These are phyloP conservation scores for Acanthopleura granulata DNA, from an alignment of 2,888 invertebrate genomes.

Conservation along the genomic window DNA sequence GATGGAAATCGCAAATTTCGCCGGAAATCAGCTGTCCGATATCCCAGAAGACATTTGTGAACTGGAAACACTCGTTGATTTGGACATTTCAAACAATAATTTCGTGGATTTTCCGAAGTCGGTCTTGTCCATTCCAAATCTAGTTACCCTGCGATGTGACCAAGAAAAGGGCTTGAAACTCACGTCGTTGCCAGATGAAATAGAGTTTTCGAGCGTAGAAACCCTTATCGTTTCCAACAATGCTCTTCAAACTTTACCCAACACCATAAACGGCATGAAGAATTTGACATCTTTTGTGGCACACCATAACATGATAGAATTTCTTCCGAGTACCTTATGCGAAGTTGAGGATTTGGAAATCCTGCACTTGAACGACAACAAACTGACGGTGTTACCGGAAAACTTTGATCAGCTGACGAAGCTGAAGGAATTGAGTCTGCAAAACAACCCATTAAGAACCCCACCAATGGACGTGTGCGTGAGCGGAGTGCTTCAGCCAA, in stretches of 20 bases:
- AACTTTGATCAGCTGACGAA: slow-evolving; percentile 54
- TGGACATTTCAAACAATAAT: slow-evolving; percentile 61
- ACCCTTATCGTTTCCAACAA: slow-evolving; percentile 59
- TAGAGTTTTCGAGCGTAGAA: slow-evolving; percentile 47
- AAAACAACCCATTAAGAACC: slow-evolving; percentile 61
- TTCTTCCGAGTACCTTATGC: slow-evolving; percentile 50
- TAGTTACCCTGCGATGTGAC: slow-evolving; percentile 54
- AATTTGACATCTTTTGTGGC: slow-evolving; percentile 53
- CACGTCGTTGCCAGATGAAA: slow-evolving; percentile 54
- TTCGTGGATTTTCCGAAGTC: slow-evolving; percentile 61
- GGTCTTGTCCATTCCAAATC: slow-evolving; percentile 52
- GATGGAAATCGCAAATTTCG: slow-evolving; percentile 50
- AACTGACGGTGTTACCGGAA: slow-evolving; percentile 52
- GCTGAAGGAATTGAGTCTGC: slow-evolving; percentile 58
- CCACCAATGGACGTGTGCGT: slow-evolving; percentile 66
- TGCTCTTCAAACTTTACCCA: slow-evolving; percentile 51
- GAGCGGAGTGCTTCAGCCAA: slow-evolving; percentile 64
- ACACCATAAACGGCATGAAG: slow-evolving; percentile 50
- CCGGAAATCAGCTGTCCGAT: slow-evolving; percentile 49
- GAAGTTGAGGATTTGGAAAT: slow-evolving; percentile 45
- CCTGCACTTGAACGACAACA: slow-evolving; percentile 59
- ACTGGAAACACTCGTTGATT: slow-evolving; percentile 69
- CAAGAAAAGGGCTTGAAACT: slow-evolving; percentile 56
- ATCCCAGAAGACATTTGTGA: slow-evolving; percentile 82
- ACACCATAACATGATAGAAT: slow-evolving; percentile 52